A percentile compares a stretch with the other conserved stretches of the same genome.
Evolutionary conservation across 2,888 invertebrate genomes (phyloP).

Genomic region (Heliconius hortense): DNA sequence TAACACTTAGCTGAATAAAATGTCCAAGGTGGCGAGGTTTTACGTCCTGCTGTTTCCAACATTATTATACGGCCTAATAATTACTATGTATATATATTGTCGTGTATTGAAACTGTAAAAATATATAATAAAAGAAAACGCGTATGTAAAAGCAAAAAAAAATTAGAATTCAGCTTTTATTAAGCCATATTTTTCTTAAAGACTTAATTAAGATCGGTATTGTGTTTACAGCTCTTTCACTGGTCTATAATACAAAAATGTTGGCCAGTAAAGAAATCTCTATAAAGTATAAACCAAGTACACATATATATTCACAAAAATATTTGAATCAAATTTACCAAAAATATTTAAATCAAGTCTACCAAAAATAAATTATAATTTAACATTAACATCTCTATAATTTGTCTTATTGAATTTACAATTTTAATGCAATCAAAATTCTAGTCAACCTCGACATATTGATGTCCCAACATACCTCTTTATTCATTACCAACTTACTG

Average conservation of each 20-base stretch:
- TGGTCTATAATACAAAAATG: too few species aligned
- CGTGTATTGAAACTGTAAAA: neutral
- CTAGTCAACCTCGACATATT: conserved; percentile 35
- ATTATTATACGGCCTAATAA: neutral
- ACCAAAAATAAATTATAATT: neutral
- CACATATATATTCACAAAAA: neutral
- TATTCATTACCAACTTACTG: conserved; percentile 34
- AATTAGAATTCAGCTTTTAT: neutral
- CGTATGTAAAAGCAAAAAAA: neutral
- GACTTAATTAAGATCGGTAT: neutral
- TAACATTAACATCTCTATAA: neutral
- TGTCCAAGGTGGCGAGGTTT: neutral
- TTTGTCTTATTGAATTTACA: neutral
- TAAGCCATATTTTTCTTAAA: neutral
- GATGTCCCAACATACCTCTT: conserved; percentile 34
- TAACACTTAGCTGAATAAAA: neutral
- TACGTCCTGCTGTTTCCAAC: neutral
- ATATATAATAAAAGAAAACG: neutral
- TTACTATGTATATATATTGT: neutral
- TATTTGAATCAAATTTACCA: neutral
- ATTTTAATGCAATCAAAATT: conserved; percentile 1
- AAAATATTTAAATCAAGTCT: neutral
- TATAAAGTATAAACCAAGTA: too few species aligned
- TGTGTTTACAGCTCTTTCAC: neutral
- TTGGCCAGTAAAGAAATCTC: too few species aligned